Percentiles rank a stretch among this genome's conserved stretches.
Evolutionary conservation across 2,113 vertebrate species (phyloP).

Genomic region (Prietella phreatophila): DNA sequence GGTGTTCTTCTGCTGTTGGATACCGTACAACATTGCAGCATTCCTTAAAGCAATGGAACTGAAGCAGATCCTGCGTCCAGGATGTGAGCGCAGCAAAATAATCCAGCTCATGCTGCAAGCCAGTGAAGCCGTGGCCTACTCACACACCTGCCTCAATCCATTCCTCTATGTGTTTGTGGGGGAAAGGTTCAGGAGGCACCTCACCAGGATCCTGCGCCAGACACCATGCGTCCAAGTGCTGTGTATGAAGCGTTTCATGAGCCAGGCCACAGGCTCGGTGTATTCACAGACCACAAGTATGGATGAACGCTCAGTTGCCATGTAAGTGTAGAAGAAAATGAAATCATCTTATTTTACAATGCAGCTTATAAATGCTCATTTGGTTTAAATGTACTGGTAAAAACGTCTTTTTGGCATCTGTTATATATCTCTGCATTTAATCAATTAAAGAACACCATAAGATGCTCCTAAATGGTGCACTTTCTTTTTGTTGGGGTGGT

Average conservation of each 20-base stretch:
- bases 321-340: conserved; percentile 45
- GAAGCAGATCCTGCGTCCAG: accelerated
- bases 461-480: too few species aligned
- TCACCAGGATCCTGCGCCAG: conserved; percentile 61
- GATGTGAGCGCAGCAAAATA: conserved; percentile 60
- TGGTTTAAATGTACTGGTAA: background rate
- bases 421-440: background rate
- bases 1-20: conserved; percentile 72
- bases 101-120: conserved; percentile 57
- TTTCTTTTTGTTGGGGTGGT: background rate
- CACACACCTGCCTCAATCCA: conserved; percentile 73
- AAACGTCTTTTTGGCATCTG: too few species aligned
- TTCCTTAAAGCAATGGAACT: conserved; percentile 64
- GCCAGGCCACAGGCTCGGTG: conserved; percentile 51
- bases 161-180: conserved; percentile 74
- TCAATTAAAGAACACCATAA: background rate
- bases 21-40: conserved; percentile 65
- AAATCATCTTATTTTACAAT: background rate
- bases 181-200: conserved; percentile 68
- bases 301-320: conserved; percentile 58
- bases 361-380: background rate
- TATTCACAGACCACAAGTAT: conserved; percentile 67
- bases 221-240: conserved; percentile 63
- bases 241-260: conserved; percentile 59
- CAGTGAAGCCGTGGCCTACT: conserved; percentile 67